These are phyloP conservation scores for Thamnophis elegans DNA, from an alignment of 2,797 vertebrate species.

Conservation along the genomic window DNA sequence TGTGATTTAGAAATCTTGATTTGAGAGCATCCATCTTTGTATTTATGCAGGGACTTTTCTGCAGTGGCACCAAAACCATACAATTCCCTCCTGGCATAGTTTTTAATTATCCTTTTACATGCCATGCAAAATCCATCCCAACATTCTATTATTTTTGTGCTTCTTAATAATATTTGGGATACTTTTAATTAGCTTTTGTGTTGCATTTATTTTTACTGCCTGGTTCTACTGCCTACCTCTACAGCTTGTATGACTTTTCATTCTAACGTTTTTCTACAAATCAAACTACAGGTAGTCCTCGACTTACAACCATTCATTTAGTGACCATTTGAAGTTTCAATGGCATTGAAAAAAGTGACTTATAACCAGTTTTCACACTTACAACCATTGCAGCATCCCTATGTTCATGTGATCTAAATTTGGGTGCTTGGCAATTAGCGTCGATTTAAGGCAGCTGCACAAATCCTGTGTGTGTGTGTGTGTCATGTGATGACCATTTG, in stretches of 20 bases:
- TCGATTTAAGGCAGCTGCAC: background rate
- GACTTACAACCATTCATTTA: background rate
- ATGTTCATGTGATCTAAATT: background rate
- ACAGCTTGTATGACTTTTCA: background rate
- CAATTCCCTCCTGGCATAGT: background rate
- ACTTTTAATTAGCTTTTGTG: background rate
- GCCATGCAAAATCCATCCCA: background rate
- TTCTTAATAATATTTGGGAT: background rate
- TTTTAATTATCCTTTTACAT: background rate
- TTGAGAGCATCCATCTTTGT: background rate
- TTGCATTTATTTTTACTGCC: background rate
- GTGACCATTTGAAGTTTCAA: background rate
- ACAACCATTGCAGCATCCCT: background rate
- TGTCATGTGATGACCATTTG: background rate
- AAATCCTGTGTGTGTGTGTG: too few species aligned
- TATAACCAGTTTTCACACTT: background rate
- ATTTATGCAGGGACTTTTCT: background rate
- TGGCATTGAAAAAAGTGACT: background rate
- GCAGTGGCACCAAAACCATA: background rate
- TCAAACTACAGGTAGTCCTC: background rate
- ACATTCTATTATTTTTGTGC: background rate
- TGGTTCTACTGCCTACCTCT: background rate
- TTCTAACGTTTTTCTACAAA: background rate
- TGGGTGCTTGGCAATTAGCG: background rate
- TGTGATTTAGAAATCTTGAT: background rate